Evolutionary conservation across 2,797 vertebrate genomes (phyloP).

Genomic region (Novumbra hubbsi): DNA sequence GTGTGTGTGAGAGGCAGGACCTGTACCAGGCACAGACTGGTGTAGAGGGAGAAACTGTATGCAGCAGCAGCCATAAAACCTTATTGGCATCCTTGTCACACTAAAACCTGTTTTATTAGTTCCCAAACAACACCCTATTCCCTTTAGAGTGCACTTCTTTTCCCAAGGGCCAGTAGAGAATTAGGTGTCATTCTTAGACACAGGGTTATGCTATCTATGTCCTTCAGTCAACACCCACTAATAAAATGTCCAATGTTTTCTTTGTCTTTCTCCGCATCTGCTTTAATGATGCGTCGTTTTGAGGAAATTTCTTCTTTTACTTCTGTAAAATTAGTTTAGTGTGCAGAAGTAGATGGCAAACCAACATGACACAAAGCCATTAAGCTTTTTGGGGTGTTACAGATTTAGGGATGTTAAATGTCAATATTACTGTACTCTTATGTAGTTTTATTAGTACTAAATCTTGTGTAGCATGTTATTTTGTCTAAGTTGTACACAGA

Average conservation of each 20-base stretch:
- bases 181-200: too few relatives aligned
- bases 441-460: too few relatives aligned
- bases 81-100: background rate
- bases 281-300: background rate
- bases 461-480: too few relatives aligned
- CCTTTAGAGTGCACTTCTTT: too few relatives aligned
- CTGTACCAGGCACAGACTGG: conserved; percentile 22
- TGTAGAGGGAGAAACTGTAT: background rate
- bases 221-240: background rate
- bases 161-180: too few relatives aligned
- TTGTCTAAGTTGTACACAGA: background rate
- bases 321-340: background rate
- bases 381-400: background rate
- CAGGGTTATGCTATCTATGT: background rate
- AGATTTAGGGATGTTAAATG: too few relatives aligned
- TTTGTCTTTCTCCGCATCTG: background rate
- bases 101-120: background rate
- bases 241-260: background rate
- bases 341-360: background rate
- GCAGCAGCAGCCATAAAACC: conserved; percentile 3
- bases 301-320: background rate
- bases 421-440: background rate
- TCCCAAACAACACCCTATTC: too few relatives aligned
- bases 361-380: background rate
- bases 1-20: background rate